phyloP scores from a whole-genome alignment of 2,113 vertebrate species.

The Megalops atlanticus region DNA sequence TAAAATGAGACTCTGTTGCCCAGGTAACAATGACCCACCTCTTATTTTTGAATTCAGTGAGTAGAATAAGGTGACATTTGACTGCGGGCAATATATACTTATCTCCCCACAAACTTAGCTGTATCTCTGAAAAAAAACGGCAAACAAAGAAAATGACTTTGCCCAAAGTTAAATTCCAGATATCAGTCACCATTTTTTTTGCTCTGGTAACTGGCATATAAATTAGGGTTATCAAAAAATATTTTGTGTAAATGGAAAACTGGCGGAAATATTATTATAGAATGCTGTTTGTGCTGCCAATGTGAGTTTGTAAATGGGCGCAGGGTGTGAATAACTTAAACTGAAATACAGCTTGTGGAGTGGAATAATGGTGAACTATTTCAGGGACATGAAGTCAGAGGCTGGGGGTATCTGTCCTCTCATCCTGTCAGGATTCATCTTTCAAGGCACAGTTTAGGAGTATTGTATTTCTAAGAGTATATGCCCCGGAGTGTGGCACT shows the following conservation, averaged over 20 bases:
- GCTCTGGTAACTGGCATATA: not conserved
- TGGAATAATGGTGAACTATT: too few relatives aligned
- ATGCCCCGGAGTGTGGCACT: not conserved
- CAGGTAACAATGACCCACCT: conserved; percentile 74
- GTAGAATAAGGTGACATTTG: conserved; percentile 70
- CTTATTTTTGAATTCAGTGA: conserved; percentile 69
- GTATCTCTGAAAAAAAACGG: not conserved
- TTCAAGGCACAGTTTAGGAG: not conserved
- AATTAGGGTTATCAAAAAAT: too few relatives aligned
- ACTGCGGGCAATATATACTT: conserved; percentile 33
- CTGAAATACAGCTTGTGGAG: too few relatives aligned
- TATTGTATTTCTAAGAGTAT: conserved; percentile 9
- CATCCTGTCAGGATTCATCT: conserved; percentile 6
- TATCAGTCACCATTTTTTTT: not conserved
- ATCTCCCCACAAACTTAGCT: not conserved
- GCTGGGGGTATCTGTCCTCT: too few relatives aligned
- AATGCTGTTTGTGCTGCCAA: too few relatives aligned
- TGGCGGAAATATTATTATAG: too few relatives aligned
- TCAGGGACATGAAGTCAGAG: too few relatives aligned
- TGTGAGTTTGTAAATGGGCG: too few relatives aligned
- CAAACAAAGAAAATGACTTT: conserved; percentile 3
- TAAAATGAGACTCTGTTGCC: conserved; percentile 86
- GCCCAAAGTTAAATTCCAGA: not conserved
- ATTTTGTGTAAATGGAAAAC: too few relatives aligned
- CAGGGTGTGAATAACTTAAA: too few relatives aligned